Evolutionary conservation across 2,113 vertebrate genomes (phyloP).

Genomic region (Rhynchomys soricoides): DNA sequence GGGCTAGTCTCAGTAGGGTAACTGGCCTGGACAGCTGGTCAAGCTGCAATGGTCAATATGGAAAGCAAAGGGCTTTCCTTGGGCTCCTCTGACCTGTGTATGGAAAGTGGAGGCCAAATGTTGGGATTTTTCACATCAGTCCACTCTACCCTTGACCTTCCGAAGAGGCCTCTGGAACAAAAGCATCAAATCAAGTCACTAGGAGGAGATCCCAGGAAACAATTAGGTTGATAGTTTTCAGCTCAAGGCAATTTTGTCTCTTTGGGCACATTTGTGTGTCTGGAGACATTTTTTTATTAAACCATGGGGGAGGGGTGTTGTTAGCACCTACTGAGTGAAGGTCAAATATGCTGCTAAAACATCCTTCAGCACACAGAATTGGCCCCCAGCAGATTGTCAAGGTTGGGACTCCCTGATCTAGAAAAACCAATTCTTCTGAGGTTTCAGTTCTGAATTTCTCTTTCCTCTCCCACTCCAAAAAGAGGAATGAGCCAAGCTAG

Average conservation of each 20-base stretch:
- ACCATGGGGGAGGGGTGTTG: not conserved
- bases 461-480: not conserved
- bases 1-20: not conserved
- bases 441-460: not conserved
- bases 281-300: not conserved
- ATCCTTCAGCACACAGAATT: not conserved
- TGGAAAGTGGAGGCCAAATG: not conserved
- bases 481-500: not conserved
- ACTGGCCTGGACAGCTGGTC: too few relatives aligned
- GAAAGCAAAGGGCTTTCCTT: not conserved
- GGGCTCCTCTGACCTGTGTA: not conserved
- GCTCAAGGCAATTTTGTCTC: not conserved
- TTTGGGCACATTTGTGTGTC: not conserved
- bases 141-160: not conserved
- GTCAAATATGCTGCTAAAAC: not conserved
- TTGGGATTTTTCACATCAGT: not conserved
- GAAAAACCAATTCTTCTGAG: not conserved
- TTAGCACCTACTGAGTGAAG: not conserved
- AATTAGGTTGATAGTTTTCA: conserved; percentile 2
- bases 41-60: not conserved
- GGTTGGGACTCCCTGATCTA: not conserved
- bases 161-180: not conserved
- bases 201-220: not conserved
- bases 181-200: not conserved
- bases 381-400: not conserved